Evolutionary conservation across 2,888 invertebrate genomes (phyloP).

Genomic region (Volucella bombylans): DNA sequence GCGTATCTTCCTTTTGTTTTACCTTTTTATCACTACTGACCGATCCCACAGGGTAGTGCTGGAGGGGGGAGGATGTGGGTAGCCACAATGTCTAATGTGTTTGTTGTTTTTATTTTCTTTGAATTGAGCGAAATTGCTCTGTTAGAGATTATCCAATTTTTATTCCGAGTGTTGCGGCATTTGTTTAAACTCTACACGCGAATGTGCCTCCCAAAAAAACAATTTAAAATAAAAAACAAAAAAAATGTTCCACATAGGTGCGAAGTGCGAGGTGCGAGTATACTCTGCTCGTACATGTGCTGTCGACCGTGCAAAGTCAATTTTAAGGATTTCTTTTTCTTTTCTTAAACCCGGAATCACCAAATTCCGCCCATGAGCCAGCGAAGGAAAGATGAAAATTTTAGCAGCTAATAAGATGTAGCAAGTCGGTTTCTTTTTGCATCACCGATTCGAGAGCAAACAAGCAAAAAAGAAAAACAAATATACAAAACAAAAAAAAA

Average conservation of each 20-base stretch:
- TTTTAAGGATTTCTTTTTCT: slow-evolving; percentile 5
- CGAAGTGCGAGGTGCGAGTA: too few species aligned
- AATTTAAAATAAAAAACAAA: not conserved
- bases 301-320: slow-evolving; percentile 48
- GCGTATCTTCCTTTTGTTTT: slow-evolving; percentile 5
- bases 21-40: not conserved
- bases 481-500: not conserved
- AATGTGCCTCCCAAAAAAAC: slow-evolving; percentile 27
- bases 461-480: slow-evolving; percentile 18
- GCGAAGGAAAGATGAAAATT: slow-evolving; percentile 10
- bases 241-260: too few species aligned
- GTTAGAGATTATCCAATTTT: slow-evolving; percentile 10
- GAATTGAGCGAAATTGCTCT: slow-evolving; percentile 3
- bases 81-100: too few species aligned
- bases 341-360: not conserved
- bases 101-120: slow-evolving; percentile 10
- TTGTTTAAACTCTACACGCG: slow-evolving; percentile 31
- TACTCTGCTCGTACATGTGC: slow-evolving; percentile 20
- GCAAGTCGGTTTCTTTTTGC: slow-evolving; percentile 32
- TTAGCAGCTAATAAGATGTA: slow-evolving; percentile 24
- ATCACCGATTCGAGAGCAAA: slow-evolving; percentile 34
- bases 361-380: slow-evolving; percentile 2
- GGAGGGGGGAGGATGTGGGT: too few species aligned
- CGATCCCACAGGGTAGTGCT: not conserved
- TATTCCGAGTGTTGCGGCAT: slow-evolving; percentile 18